Percentiles rank a stretch among this genome's conserved stretches.
Evolutionary conservation across 2,113 vertebrate genomes (phyloP).

Genomic region (Numida meleagris): DNA sequence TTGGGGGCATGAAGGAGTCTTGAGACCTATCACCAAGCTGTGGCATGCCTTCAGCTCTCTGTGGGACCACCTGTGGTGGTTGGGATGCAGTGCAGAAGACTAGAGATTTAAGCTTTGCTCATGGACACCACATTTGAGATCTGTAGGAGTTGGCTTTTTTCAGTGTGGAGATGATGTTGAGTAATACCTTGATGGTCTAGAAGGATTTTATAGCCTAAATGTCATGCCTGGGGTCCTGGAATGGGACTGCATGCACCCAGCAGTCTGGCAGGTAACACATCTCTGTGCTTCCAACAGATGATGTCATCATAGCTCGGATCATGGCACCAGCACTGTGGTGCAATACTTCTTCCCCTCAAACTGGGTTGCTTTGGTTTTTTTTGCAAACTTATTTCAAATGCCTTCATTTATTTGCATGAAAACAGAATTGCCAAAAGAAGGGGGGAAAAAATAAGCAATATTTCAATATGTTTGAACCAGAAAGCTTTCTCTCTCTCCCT

Average conservation of each 20-base stretch:
- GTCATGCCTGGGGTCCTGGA: not conserved
- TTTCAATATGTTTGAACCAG: not conserved
- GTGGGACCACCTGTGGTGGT: no score
- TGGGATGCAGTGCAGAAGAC: not conserved
- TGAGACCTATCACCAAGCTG: not conserved
- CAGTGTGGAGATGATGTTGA: not conserved
- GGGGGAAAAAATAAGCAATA: not conserved
- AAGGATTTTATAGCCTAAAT: slow-evolving; percentile 6
- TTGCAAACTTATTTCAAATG: not conserved
- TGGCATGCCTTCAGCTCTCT: accelerated
- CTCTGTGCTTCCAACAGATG: not conserved
- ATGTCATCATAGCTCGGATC: slow-evolving; percentile 1
- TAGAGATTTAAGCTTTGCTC: not conserved
- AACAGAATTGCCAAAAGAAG: not conserved
- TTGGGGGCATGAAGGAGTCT: accelerated
- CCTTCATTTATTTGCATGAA: not conserved
- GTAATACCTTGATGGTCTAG: not conserved
- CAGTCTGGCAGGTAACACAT: not conserved
- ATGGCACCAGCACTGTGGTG: not conserved
- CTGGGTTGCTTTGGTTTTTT: not conserved
- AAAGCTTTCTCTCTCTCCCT: not conserved
- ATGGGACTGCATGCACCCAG: not conserved
- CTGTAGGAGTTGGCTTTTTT: not conserved
- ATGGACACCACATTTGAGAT: not conserved
- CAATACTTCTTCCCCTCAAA: not conserved